Evolutionary conservation across 2,888 invertebrate species (phyloP), one percentile per base, ranked within the genome.

Genomic region (Argyresthia albistria): DNA sequence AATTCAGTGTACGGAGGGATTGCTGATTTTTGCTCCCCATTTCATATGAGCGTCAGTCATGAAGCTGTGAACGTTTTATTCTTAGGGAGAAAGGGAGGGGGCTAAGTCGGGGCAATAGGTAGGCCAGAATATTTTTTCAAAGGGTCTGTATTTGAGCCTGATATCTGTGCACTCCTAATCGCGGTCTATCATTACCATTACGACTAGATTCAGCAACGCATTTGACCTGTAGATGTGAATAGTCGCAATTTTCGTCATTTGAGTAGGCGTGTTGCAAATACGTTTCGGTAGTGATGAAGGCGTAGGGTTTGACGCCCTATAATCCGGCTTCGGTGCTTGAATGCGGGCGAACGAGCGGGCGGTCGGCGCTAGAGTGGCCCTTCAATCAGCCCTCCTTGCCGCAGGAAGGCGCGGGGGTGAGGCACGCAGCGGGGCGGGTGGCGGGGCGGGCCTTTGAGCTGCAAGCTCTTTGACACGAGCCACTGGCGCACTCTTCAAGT

Each of bases 401-500:
- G 25, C 25, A 25, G 25, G 25, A 25, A 4, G 25, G 2, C 35
- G 49, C 50, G 45, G 43, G 35, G 45, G 46, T 14, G 53, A 37
- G 69, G 59, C 60, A 64, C 59, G 25, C 15, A n/a, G 54, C 63
- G 60, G 60, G 62, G 60, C 53, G 56, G 64, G 59, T 61, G 57
- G 58, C 62, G 70, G 80, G 66, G 80, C 81, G 84, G 78, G 81
- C 83, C 77, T 83, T 82, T 81, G 80, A 83, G 82, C 83, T 80
- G 70, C 76, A 76, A 72, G 76, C 84, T 81, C 84, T 86, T 87
- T 84, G 84, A 84, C 84, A 83, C 86, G 81, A 83, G 81, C 82
- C 80, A 83, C 84, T 82, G 80, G 73, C 81, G 82, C 74, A 79
- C 86, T 84, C 86, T 86, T 86, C 84, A 87, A 86, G 83, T 87